Conservation (phyloP, 2,888 invertebrate species). For the Tenthredo mesomela region DNA sequence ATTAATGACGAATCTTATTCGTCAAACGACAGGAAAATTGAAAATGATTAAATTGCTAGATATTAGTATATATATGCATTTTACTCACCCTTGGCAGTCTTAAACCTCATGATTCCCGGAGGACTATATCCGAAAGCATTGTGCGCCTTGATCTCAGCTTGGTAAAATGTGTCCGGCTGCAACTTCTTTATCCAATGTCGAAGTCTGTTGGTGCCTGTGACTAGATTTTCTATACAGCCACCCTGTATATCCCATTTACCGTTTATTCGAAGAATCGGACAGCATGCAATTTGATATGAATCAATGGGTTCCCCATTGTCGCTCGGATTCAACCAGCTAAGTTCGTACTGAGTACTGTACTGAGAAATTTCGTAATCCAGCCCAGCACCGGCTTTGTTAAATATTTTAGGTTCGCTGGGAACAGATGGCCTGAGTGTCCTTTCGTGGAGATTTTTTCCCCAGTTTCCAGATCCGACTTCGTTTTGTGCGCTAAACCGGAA, state of each 20-base stretch:
- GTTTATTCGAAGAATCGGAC: constrained; percentile 85
- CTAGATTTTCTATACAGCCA: constrained; percentile 82
- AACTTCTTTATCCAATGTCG: constrained; percentile 85
- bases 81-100: constrained; percentile 93
- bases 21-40: neutral
- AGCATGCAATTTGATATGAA: constrained; percentile 89
- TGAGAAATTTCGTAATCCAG: constrained; percentile 79
- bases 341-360: constrained; percentile 89
- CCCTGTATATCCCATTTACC: constrained; percentile 82
- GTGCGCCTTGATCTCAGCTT: constrained; percentile 90
- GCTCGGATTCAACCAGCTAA: constrained; percentile 91
- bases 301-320: constrained; percentile 95
- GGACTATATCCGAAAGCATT: constrained; percentile 92
- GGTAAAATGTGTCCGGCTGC: constrained; percentile 89
- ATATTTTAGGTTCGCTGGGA: constrained; percentile 87
- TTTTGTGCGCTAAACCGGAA: constrained; percentile 93
- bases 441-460: constrained; percentile 83
- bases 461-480: constrained; percentile 89
- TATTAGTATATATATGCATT: constrained; percentile 72
- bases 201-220: constrained; percentile 83
- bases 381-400: constrained; percentile 76
- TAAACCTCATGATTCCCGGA: constrained; percentile 88
- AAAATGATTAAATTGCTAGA: constrained; percentile 64
- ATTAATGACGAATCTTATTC: neutral
- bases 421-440: constrained; percentile 88